Base-by-base conservation (phyloP, 2,797 vertebrate genomes). In the Sitta carolinensis region DNA sequence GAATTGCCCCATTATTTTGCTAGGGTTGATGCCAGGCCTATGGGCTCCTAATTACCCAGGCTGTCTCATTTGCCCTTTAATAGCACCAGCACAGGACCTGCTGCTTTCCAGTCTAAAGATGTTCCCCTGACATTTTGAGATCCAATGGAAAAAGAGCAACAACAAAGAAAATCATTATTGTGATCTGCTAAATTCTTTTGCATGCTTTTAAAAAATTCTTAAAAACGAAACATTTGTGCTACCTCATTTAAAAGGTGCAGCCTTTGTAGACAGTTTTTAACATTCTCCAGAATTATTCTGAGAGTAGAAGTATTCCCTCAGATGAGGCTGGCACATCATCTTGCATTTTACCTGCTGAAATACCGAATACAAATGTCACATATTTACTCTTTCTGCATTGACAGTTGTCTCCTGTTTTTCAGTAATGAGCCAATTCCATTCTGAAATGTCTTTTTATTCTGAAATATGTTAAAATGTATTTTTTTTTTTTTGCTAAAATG, bases 11-110 rank as follows among this genome's bases (percentile, higher is more conserved):
- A 40, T 90, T 94, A 26, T 89, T 95, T 89, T 63, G 10, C 85
- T 63, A 54, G 63, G 38, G 70, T 16, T 50, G 59, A 57, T 91
- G 48, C 69, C 63, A 82, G 38, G 34, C 25, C 70, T 73, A 13
- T 4, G 81, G 63, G 74, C 63, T 89, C 79, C 63, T 82, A 90
- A 74, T 95, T 93, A 77, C 47, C 51, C 88, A 87, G 74, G 52
- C 82, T 92, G 70, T 87, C 45, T 89, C 61, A 15, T 95, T 83
- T 93, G 61, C 32, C 77, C 59, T 89, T 88, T 82, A 48, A 47
- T 54, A 76, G 63, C 70, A 82, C 43, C 27, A 70, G 80, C 84
- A 84, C 29, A 77, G 64, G 45, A 82, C 27, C 66, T 5, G 11
- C 84, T 94, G 68, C 78, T 66, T 90, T 76, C 69, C 38, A 48